Evolutionary conservation across 2,113 vertebrate species (phyloP).

Genomic region (Colistium nudipinnis): DNA sequence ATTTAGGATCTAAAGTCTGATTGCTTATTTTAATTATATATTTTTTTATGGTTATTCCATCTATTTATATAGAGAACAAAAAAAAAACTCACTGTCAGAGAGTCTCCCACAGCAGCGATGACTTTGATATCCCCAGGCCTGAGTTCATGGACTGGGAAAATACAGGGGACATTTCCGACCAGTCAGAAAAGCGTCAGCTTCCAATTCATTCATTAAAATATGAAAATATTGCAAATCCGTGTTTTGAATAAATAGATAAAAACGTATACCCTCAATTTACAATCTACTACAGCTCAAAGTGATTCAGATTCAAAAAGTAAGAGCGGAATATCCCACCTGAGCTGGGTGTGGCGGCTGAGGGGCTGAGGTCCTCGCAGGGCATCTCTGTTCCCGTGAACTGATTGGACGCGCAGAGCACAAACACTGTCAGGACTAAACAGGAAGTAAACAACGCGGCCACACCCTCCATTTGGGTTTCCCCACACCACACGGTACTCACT

Average conservation of each 20-base stretch:
- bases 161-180: not conserved
- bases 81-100: conserved; percentile 86
- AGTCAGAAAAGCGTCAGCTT: not conserved
- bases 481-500: conserved; percentile 56
- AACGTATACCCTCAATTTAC: too few species aligned
- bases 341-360: conserved; percentile 79
- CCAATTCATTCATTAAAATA: not conserved
- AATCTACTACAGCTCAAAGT: too few species aligned
- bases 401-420: conserved; percentile 37
- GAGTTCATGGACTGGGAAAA: conserved; percentile 86
- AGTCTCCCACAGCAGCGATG: conserved; percentile 91
- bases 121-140: conserved; percentile 88
- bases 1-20: too few species aligned
- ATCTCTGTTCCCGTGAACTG: conserved; percentile 85
- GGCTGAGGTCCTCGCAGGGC: conserved; percentile 77
- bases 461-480: conserved; percentile 2
- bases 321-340: conserved; percentile 81
- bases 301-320: too few species aligned
- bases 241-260: too few species aligned
- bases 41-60: not conserved
- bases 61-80: not conserved
- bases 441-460: not conserved
- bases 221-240: not conserved
- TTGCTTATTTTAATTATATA: not conserved
- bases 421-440: conserved; percentile 40